Evolutionary conservation across 2,113 vertebrate genomes (phyloP), one percentile per base, ranked within the genome.

Genomic region (Erpornis zantholeuca): DNA sequence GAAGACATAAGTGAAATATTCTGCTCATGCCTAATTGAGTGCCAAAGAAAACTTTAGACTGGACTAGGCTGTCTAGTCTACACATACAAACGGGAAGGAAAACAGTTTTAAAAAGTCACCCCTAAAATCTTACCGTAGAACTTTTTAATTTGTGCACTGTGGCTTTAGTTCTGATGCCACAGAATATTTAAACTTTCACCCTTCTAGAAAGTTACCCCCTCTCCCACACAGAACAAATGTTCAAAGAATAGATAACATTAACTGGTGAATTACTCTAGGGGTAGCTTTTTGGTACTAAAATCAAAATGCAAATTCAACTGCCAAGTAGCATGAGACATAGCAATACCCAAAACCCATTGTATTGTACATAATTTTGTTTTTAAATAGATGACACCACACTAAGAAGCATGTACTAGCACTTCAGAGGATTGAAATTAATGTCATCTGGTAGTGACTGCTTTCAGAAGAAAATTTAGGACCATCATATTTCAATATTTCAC

Each of bases 1-100:
- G 20, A 94, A 89, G 61, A 63, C 95, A 85, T 82, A 38, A 82
- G 70, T 45, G 45, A 95, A 95, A 85, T 82, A 90, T 87, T 91
- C 78, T 87, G 35, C 24, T 91, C 38, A 36, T 23, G 61, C 28
- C 49, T 80, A 88, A 36, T 0, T 5, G 19, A 79, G 17, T 59
- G 84, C 84, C 93, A 97, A 97, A 72, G 54, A 94, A 92, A 91
- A 92, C 75, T 76, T 64, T 16, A 57, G 40, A 38, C 63, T 10
- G 31, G n/a, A 65, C 66, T 76, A 31, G 2, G 18, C 42, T 81
- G 50, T 66, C 29, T 25, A 70, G 64, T 63, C 68, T 42, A 53
- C 35, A 80, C 35, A 81, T 19, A 75, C 11, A 73, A 80, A 60
- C 0, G 24, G 52, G 84, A 94, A 86, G 71, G 90, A 93, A 95